Percentiles rank a stretch among this genome's conserved stretches.
phyloP scores from a whole-genome alignment of 2,888 invertebrate genomes.

The Thereva nobilitata region DNA sequence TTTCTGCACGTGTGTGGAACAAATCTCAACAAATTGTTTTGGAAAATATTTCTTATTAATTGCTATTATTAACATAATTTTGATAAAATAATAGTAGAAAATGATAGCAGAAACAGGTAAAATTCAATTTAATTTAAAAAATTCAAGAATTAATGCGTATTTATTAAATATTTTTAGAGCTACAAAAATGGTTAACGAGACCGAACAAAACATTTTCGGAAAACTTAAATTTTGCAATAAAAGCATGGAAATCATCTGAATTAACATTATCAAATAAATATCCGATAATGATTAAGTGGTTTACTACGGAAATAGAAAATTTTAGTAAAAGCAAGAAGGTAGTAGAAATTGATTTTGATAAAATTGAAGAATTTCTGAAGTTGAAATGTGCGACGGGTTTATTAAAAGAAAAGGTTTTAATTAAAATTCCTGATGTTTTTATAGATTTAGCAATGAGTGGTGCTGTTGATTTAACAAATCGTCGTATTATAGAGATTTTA shows the following conservation, averaged over 20 bases:
- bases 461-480: background rate
- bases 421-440: slow-evolving; percentile 44
- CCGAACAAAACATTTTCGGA: slow-evolving; percentile 48
- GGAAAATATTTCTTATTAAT: too few relatives aligned
- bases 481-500: background rate
- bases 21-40: too few relatives aligned
- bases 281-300: slow-evolving; percentile 52
- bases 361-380: slow-evolving; percentile 46
- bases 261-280: slow-evolving; percentile 52
- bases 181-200: slow-evolving; percentile 52
- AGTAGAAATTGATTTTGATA: slow-evolving; percentile 42
- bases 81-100: slow-evolving; percentile 20
- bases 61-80: background rate
- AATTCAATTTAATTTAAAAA: slow-evolving; percentile 13
- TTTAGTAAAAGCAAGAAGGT: slow-evolving; percentile 9
- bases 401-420: slow-evolving; percentile 44
- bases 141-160: background rate
- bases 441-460: slow-evolving; percentile 38
- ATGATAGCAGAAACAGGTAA: slow-evolving; percentile 45
- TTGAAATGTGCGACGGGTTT: slow-evolving; percentile 46
- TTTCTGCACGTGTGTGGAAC: too few relatives aligned
- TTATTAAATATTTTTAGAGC: slow-evolving; percentile 47
- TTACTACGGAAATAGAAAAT: slow-evolving; percentile 43
- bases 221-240: slow-evolving; percentile 52
- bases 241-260: slow-evolving; percentile 55